A percentile compares a stretch with the other conserved stretches of the same genome.
Conservation (phyloP, 2,113 vertebrate genomes). For the Pelmatolapia mariae region DNA sequence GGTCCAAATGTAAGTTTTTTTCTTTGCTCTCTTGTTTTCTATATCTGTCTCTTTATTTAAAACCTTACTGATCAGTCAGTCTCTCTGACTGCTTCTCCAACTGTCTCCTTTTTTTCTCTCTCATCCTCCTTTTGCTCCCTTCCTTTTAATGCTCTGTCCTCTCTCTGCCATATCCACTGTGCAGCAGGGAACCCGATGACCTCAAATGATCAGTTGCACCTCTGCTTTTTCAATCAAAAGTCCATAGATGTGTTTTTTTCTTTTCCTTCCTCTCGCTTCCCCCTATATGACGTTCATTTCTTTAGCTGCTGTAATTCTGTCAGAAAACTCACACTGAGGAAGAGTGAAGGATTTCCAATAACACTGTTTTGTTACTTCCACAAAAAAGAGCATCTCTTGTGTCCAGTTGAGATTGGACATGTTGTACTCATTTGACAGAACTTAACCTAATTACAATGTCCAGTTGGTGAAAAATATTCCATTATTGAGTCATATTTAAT, state of each 20-base stretch:
- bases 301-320: background rate
- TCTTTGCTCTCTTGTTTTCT: background rate
- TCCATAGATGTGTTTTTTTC: background rate
- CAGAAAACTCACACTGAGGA: background rate
- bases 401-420: background rate
- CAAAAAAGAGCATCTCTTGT: background rate
- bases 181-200: background rate
- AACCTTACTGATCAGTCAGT: background rate
- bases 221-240: slow-evolving; percentile 27
- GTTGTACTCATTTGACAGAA: slow-evolving; percentile 9
- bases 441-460: background rate
- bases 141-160: background rate
- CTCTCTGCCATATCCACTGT: background rate
- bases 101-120: background rate
- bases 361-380: background rate
- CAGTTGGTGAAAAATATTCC: slow-evolving; percentile 9
- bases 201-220: background rate
- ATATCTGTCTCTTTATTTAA: background rate
- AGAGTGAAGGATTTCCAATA: background rate
- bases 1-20: slow-evolving; percentile 84
- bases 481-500: slow-evolving; percentile 16
- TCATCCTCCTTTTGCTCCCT: background rate
- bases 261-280: background rate
- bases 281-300: background rate
- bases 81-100: background rate